These are phyloP conservation scores for Bombylius major DNA, from an alignment of 2,888 invertebrate species.

Conservation along the genomic window DNA sequence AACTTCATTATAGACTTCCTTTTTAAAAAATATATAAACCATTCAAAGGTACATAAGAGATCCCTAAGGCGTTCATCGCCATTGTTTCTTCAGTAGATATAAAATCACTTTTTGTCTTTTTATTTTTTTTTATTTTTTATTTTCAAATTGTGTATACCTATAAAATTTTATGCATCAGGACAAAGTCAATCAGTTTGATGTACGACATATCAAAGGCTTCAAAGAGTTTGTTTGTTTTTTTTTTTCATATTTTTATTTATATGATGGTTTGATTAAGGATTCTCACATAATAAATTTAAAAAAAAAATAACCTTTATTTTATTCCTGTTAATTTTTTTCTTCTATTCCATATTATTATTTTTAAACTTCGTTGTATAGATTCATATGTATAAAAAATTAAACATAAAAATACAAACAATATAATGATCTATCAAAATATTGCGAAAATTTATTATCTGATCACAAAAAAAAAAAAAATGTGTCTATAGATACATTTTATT, in stretches of 20 bases:
- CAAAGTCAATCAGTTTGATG: slow-evolving; percentile 7
- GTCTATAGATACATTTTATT: background rate
- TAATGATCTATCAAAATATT: slow-evolving; percentile 3
- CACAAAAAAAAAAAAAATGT: background rate
- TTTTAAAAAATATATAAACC: no score
- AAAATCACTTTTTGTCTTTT: no score
- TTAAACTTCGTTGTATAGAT: background rate
- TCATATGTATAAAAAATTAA: background rate
- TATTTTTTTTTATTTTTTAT: no score
- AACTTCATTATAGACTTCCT: no score
- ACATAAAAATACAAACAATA: slow-evolving; percentile 1
- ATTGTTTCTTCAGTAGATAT: no score
- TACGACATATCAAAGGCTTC: slow-evolving; percentile 2
- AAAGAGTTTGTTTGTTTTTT: background rate
- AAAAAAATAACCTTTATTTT: background rate
- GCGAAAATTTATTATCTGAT: background rate
- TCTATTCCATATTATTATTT: no score
- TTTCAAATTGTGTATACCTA: no score
- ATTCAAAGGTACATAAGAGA: no score
- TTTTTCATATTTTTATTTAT: background rate
- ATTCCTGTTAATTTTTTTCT: background rate
- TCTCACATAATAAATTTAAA: slow-evolving; percentile 7
- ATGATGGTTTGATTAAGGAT: background rate
- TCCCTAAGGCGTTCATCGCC: no score
- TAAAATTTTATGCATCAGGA: background rate